Evolutionary conservation across 2,113 vertebrate genomes (phyloP).

Genomic region (Phalacrocorax aristotelis): DNA sequence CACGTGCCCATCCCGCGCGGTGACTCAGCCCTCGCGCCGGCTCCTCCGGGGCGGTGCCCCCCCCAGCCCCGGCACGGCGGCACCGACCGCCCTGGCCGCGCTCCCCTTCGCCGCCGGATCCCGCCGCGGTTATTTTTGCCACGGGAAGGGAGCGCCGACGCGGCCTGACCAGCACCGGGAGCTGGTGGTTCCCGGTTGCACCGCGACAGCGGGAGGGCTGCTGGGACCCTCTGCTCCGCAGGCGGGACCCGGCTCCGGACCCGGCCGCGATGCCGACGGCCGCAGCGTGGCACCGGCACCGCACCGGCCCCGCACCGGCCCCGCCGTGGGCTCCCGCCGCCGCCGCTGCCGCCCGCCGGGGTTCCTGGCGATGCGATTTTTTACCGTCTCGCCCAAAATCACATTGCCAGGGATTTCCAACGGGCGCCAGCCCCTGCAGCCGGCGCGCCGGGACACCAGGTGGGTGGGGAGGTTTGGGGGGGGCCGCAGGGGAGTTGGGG

Average conservation of each 20-base stretch:
- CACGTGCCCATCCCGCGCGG: background rate
- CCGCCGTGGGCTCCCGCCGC: too few species aligned
- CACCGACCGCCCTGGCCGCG: background rate
- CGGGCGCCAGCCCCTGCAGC: constrained; percentile 74
- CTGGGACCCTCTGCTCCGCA: background rate
- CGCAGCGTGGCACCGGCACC: background rate
- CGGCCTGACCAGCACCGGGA: background rate
- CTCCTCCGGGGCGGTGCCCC: background rate
- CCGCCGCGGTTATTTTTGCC: background rate
- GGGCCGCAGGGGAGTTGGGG: too few species aligned
- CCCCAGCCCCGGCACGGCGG: background rate
- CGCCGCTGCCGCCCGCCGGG: constrained; percentile 83
- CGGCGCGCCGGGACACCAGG: background rate
- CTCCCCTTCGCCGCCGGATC: background rate
- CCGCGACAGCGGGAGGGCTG: too few species aligned
- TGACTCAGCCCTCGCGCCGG: background rate
- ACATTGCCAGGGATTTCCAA: constrained; percentile 99
- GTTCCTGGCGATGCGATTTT: constrained; percentile 97
- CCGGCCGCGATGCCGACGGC: background rate
- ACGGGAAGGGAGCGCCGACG: background rate
- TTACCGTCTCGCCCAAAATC: constrained; percentile 83
- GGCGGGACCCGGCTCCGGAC: background rate
- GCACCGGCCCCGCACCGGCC: too few species aligned
- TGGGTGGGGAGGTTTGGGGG: too few species aligned
- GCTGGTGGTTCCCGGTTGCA: too few species aligned